These are phyloP conservation scores for Plagodis pulveraria DNA, from an alignment of 2,888 invertebrate genomes.

Conservation along the genomic window DNA sequence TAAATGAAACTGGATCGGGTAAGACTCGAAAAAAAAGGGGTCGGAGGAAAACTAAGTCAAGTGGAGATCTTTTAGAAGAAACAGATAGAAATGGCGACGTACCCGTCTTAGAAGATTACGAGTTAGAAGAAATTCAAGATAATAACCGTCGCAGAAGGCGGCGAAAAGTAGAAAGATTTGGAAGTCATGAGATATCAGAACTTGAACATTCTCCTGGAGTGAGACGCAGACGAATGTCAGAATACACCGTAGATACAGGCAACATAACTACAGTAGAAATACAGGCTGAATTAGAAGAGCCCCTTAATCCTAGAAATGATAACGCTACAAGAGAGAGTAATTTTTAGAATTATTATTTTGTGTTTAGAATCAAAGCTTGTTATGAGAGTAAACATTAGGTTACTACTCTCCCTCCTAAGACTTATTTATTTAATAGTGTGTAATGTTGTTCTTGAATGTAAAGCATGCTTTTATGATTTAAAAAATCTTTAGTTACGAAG, in stretches of 20 bases:
- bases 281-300: constrained; percentile 64
- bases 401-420: too few species aligned
- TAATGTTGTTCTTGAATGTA: too few species aligned
- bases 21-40: constrained; percentile 71
- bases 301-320: constrained; percentile 61
- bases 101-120: constrained; percentile 62
- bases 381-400: too few species aligned
- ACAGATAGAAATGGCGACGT: constrained; percentile 74
- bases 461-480: too few species aligned
- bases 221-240: constrained; percentile 73
- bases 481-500: too few species aligned
- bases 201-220: constrained; percentile 75
- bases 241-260: constrained; percentile 52
- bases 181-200: constrained; percentile 78
- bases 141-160: constrained; percentile 56
- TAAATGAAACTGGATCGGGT: constrained; percentile 74
- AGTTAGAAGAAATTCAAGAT: constrained; percentile 57
- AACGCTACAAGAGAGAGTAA: constrained; percentile 78
- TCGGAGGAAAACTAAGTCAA: constrained; percentile 80
- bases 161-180: constrained; percentile 60
- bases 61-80: constrained; percentile 78
- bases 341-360: constrained; percentile 48
- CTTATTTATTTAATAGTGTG: too few species aligned
- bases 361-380: too few species aligned
- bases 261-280: constrained; percentile 62